phyloP scores from a whole-genome alignment of 2,113 vertebrate genomes.

The Stictonetta naevosa region DNA sequence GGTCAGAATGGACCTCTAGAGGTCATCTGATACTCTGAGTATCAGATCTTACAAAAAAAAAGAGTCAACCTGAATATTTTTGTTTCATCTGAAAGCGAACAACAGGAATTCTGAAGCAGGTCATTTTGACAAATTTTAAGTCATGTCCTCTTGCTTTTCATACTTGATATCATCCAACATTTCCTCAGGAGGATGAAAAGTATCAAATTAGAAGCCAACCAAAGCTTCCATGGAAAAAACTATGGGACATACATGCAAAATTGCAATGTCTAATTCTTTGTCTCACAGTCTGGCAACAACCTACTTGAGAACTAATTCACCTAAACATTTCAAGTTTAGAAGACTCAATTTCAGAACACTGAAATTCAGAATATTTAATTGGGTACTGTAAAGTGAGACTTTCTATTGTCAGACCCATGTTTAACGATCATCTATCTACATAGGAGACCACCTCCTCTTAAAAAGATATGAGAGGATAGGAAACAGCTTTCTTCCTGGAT shows the following conservation, averaged over 20 bases:
- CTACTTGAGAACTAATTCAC: not conserved
- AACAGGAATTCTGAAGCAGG: not conserved
- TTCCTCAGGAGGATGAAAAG: not conserved
- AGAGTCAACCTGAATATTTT: not conserved
- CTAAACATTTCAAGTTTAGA: not conserved
- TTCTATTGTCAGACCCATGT: not conserved
- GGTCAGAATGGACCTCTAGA: not conserved
- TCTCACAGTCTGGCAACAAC: not conserved
- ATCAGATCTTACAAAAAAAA: not conserved
- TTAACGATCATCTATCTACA: not conserved
- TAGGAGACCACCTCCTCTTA: conserved; percentile 8
- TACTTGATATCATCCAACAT: not conserved
- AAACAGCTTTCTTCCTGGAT: not conserved
- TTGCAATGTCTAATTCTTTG: not conserved
- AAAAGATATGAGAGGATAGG: not conserved
- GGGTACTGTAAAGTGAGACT: not conserved
- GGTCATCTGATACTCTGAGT: not conserved
- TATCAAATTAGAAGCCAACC: not conserved
- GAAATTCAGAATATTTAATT: not conserved
- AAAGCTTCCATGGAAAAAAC: not conserved
- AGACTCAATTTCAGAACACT: not conserved
- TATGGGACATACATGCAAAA: not conserved
- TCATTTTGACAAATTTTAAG: not conserved
- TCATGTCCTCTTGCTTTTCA: not conserved
- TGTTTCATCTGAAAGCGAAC: not conserved